phyloP scores from a whole-genome alignment of 2,113 vertebrate genomes.

The Aegypius monachus region DNA sequence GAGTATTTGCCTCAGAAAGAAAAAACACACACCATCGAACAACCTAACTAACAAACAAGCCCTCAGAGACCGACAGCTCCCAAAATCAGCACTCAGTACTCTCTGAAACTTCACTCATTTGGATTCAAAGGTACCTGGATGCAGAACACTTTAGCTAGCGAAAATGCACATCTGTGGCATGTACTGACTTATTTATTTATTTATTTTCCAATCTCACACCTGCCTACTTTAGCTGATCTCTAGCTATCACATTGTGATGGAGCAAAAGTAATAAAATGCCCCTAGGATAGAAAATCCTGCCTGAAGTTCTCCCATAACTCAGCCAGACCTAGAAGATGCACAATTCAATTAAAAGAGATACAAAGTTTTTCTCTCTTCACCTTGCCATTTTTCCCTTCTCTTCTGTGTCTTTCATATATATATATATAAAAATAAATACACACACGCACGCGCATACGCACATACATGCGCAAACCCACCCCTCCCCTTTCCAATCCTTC shows the following conservation, averaged over 20 bases:
- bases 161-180: not conserved
- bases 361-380: conserved; percentile 44
- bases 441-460: not conserved
- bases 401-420: conserved; percentile 31
- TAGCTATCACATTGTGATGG: conserved; percentile 36
- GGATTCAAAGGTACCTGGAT: not conserved
- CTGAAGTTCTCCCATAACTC: not conserved
- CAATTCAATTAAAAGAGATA: conserved; percentile 38
- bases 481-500: conserved; percentile 78
- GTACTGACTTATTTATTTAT: conserved; percentile 3
- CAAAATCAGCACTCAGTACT: not conserved
- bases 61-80: not conserved
- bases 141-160: conserved; percentile 19
- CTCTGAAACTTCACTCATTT: not conserved
- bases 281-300: not conserved
- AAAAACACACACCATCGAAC: not conserved
- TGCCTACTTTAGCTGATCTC: conserved; percentile 47
- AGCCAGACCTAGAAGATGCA: not conserved
- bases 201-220: conserved; percentile 19
- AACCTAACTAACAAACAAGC: not conserved
- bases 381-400: conserved; percentile 3
- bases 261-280: conserved; percentile 35
- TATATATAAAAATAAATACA: not conserved
- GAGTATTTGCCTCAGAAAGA: not conserved
- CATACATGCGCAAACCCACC: not conserved